These are phyloP conservation scores for Cheilosia scutellata DNA, from an alignment of 2,888 invertebrate species.

Conservation along the genomic window DNA sequence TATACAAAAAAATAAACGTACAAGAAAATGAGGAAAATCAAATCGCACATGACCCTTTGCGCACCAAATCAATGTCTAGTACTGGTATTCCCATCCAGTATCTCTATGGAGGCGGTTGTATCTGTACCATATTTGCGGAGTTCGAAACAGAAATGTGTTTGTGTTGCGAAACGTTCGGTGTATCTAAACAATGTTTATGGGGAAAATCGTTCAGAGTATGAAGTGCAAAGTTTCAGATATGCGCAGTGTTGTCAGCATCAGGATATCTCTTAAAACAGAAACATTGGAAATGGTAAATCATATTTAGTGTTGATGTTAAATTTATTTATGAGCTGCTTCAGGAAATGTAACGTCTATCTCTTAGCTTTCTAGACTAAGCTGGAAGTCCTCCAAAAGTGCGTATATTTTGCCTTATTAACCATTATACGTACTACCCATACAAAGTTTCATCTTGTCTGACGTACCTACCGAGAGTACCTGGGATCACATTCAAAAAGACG, in stretches of 20 bases:
- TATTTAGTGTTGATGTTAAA: too few relatives aligned
- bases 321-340: too few relatives aligned
- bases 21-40: constrained; percentile 45
- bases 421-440: too few relatives aligned
- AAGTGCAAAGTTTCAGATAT: not conserved
- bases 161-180: constrained; percentile 56
- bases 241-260: constrained; percentile 11
- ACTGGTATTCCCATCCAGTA: constrained; percentile 50
- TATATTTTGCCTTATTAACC: too few relatives aligned
- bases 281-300: too few relatives aligned
- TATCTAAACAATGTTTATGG: constrained; percentile 53
- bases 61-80: constrained; percentile 43
- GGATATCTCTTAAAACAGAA: too few relatives aligned
- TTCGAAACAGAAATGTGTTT: not conserved
- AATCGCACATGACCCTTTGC: constrained; percentile 56
- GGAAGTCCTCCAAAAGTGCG: too few relatives aligned
- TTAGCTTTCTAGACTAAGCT: too few relatives aligned
- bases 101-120: constrained; percentile 36
- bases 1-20: constrained; percentile 17
- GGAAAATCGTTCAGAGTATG: not conserved
- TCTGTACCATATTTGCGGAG: constrained; percentile 38
- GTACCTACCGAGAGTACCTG: too few relatives aligned
- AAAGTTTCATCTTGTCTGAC: too few relatives aligned
- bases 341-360: too few relatives aligned
- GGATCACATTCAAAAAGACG: too few relatives aligned